phyloP scores from a whole-genome alignment of 2,888 invertebrate genomes.

The Leptinotarsa haldemani region DNA sequence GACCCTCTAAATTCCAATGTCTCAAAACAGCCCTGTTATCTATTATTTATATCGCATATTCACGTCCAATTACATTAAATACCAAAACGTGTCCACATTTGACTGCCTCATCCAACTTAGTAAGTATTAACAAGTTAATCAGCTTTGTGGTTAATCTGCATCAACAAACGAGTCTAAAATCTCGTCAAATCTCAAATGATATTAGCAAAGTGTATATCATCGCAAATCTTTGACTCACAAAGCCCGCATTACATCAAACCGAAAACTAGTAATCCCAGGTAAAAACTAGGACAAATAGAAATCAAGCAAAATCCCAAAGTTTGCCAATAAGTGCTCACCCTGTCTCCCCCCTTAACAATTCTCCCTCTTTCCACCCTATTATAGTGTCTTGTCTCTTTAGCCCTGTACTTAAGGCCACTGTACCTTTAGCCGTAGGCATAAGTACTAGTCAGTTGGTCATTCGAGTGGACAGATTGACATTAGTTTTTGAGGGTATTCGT shows the following conservation, averaged over 20 bases:
- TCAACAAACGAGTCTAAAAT: neutral
- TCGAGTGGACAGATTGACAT: constrained; percentile 28
- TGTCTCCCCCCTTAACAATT: constrained; percentile 26
- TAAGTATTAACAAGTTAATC: neutral
- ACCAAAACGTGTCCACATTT: neutral
- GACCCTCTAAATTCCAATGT: no score
- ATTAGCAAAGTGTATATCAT: neutral
- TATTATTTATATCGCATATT: neutral
- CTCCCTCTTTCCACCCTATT: constrained; percentile 12
- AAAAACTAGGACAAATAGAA: no score
- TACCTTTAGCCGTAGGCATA: constrained; percentile 20
- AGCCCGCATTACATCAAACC: constrained; percentile 32
- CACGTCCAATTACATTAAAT: neutral
- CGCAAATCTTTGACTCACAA: neutral
- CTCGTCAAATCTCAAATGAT: neutral
- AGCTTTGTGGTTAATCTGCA: neutral
- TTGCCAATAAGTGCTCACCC: constrained; percentile 39
- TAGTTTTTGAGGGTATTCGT: constrained; percentile 18
- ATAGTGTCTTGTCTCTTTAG: constrained; percentile 8
- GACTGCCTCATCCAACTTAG: neutral
- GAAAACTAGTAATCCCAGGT: constrained; percentile 42
- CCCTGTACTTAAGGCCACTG: constrained; percentile 22
- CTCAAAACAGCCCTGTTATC: neutral
- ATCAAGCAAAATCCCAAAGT: constrained; percentile 42
- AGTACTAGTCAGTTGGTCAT: constrained; percentile 38